phyloP scores from a whole-genome alignment of 53 echinoderm and acorn worm genomes.

The Luidia sarsii region DNA sequence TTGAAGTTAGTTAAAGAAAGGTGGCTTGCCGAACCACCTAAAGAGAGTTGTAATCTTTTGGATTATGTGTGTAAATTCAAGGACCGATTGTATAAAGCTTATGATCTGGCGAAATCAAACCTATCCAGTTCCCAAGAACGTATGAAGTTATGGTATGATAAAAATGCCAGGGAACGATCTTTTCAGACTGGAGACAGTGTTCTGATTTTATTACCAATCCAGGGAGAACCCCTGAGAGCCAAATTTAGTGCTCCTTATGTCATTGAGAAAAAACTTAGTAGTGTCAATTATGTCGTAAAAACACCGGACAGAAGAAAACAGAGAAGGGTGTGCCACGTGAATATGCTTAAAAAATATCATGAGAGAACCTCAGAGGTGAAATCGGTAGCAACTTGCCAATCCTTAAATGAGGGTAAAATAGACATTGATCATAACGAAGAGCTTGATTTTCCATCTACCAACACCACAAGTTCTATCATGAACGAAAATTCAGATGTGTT shows the following conservation, averaged over 20 bases:
- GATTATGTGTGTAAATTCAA: conserved; percentile 20
- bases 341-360: conserved; percentile 64
- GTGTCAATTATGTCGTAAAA: conserved; percentile 56
- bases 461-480: not conserved
- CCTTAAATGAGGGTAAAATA: not conserved
- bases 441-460: not conserved
- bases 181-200: conserved; percentile 70
- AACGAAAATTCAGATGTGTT: conserved; percentile 44
- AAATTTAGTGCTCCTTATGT: conserved; percentile 60
- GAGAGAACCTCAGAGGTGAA: too few species aligned
- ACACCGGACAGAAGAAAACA: conserved; percentile 38
- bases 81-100: conserved; percentile 39
- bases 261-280: conserved; percentile 11
- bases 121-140: conserved; percentile 24
- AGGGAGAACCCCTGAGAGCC: conserved; percentile 47
- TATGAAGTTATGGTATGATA: conserved; percentile 59
- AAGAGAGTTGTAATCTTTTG: not conserved
- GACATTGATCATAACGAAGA: not conserved
- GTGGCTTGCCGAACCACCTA: not conserved
- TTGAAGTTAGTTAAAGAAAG: conserved; percentile 27
- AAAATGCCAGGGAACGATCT: conserved; percentile 34
- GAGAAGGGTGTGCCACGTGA: conserved; percentile 56
- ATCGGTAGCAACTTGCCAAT: too few species aligned
- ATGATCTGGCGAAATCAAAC: conserved; percentile 40
- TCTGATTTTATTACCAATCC: conserved; percentile 55